phyloP scores from a whole-genome alignment of 2,113 vertebrate species.

The Psettodes erumei region DNA sequence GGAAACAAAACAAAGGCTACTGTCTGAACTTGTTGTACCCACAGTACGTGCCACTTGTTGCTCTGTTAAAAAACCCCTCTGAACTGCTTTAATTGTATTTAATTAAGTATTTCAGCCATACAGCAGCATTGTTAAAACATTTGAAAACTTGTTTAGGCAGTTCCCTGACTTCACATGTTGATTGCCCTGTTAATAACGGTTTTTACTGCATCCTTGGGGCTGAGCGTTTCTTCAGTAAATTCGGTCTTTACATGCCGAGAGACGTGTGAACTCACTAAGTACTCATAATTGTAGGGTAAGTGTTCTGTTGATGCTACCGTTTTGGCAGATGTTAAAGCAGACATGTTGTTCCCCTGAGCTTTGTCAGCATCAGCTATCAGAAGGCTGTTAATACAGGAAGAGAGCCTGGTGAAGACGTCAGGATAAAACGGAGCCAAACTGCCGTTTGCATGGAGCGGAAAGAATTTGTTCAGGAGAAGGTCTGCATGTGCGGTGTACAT shows the following conservation, averaged over 20 bases:
- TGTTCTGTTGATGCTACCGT: conserved; percentile 39
- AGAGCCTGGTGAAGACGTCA: conserved; percentile 8
- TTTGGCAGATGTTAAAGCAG: conserved; percentile 57
- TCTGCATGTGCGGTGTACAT: conserved; percentile 5
- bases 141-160: conserved; percentile 22
- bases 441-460: conserved; percentile 14
- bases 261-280: conserved; percentile 62
- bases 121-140: conserved; percentile 12
- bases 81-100: conserved; percentile 7
- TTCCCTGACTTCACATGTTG: conserved; percentile 45
- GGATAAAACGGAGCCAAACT: conserved; percentile 20
- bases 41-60: background rate
- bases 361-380: conserved; percentile 44
- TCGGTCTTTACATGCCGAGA: conserved; percentile 49
- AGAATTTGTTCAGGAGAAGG: conserved; percentile 28
- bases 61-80: background rate
- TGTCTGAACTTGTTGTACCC: conserved; percentile 22
- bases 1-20: conserved; percentile 26
- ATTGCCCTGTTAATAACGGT: conserved; percentile 57
- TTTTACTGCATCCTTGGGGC: conserved; percentile 49
- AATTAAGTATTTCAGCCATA: background rate
- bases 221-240: conserved; percentile 47
- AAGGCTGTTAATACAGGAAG: conserved; percentile 11
- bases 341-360: conserved; percentile 18
- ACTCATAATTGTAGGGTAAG: conserved; percentile 68